Conservation (phyloP, 2,888 invertebrate genomes). For the Diogma glabrata region DNA sequence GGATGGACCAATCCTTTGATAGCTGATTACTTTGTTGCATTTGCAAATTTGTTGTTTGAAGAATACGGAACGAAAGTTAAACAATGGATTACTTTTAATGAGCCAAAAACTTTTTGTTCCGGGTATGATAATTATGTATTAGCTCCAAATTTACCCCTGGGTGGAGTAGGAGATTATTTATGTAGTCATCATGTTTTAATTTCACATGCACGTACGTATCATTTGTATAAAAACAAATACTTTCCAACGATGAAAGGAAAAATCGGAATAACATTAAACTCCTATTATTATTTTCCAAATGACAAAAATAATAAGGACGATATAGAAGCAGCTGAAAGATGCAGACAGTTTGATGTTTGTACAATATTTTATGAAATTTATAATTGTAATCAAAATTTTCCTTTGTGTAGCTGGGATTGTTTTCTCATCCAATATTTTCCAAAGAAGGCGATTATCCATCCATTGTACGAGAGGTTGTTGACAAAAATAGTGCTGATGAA, state of each 20-base stretch:
- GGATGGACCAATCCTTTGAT: conserved; percentile 39
- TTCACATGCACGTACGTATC: conserved; percentile 43
- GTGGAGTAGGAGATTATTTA: conserved; percentile 39
- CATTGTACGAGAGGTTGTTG: neutral
- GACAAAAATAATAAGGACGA: conserved; percentile 19
- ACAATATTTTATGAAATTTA: neutral
- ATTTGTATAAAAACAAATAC: conserved; percentile 30
- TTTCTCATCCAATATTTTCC: neutral
- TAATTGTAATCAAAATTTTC: conserved; percentile 23
- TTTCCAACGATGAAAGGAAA: conserved; percentile 22
- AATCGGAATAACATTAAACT: conserved; percentile 25
- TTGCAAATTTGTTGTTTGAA: conserved; percentile 36
- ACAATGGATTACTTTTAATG: conserved; percentile 49
- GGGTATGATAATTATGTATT: conserved; percentile 38
- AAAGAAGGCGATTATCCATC: neutral
- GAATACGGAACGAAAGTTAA: conserved; percentile 40
- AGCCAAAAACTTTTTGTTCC: conserved; percentile 37
- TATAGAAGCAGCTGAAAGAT: conserved; percentile 11
- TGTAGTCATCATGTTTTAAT: conserved; percentile 39
- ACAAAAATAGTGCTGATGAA: neutral
- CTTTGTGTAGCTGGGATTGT: conserved; percentile 24
- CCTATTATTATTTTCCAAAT: conserved; percentile 22
- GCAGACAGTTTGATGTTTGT: neutral
- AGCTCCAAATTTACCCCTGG: conserved; percentile 28
- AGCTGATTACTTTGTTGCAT: conserved; percentile 40